These are phyloP conservation scores for Zaprionus capensis DNA, from an alignment of 1,140 invertebrate genomes.

Conservation along the genomic window DNA sequence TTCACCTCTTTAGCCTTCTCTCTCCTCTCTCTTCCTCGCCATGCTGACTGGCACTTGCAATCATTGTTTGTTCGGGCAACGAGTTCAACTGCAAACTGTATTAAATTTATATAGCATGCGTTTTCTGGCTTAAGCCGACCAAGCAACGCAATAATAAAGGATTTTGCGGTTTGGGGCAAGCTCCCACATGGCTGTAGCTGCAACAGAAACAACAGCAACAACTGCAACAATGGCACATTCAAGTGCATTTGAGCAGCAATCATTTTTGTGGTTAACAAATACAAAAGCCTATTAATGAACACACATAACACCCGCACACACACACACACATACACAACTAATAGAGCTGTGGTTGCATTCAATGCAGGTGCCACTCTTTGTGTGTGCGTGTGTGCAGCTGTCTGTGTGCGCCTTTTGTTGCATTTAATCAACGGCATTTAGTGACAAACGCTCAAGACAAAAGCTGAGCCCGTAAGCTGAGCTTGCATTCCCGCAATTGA, in stretches of 20 bases:
- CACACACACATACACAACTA: slow-evolving; percentile 38
- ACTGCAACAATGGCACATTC: slow-evolving; percentile 66
- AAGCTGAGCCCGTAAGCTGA: slow-evolving; percentile 39
- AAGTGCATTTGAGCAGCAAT: slow-evolving; percentile 81
- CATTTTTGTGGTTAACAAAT: slow-evolving; percentile 80
- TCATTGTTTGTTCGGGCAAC: slow-evolving; percentile 54
- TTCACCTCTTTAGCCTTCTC: background rate
- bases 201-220: background rate
- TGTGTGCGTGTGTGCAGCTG: slow-evolving; percentile 6
- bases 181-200: slow-evolving; percentile 18
- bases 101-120: slow-evolving; percentile 70
- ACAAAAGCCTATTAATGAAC: slow-evolving; percentile 83
- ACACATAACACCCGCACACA: slow-evolving; percentile 33
- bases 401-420: slow-evolving; percentile 61
- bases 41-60: slow-evolving; percentile 19
- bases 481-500: slow-evolving; percentile 27
- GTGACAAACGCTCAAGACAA: slow-evolving; percentile 71
- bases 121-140: slow-evolving; percentile 48
- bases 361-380: slow-evolving; percentile 17
- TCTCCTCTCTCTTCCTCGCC: background rate
- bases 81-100: slow-evolving; percentile 69
- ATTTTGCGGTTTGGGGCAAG: slow-evolving; percentile 62
- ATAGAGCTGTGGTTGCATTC: slow-evolving; percentile 46
- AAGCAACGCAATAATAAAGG: slow-evolving; percentile 65
- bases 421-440: slow-evolving; percentile 76